These are phyloP conservation scores for Coelogynopora nodosa DNA, from an alignment of 2,888 invertebrate species.

Conservation along the genomic window DNA sequence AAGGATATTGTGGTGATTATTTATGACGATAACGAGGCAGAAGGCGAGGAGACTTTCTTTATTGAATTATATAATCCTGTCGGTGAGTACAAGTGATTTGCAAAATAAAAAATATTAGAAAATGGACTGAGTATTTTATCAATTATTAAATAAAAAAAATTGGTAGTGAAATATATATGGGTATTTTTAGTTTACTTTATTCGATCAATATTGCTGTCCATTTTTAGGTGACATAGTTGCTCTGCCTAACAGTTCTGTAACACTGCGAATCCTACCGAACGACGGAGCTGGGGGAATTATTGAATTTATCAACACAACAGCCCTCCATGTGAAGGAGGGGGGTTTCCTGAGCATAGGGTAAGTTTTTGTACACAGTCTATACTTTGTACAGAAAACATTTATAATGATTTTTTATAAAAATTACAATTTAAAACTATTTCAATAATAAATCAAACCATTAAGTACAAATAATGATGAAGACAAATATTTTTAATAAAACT, in stretches of 20 bases:
- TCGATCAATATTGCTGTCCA: not conserved
- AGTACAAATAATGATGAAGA: too few relatives aligned
- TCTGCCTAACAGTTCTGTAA: not conserved
- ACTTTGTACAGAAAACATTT: not conserved
- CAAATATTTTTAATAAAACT: too few relatives aligned
- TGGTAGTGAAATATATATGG: not conserved
- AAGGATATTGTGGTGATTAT: conserved; percentile 51
- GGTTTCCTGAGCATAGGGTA: not conserved
- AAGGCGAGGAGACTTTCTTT: conserved; percentile 55
- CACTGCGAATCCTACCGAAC: not conserved
- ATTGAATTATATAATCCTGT: conserved; percentile 55
- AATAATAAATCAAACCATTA: not conserved
- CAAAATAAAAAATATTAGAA: not conserved
- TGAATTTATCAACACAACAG: not conserved
- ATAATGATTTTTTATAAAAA: not conserved
- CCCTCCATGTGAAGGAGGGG: not conserved
- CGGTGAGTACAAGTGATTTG: conserved; percentile 54
- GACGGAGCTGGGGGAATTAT: not conserved
- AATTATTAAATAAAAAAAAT: not conserved
- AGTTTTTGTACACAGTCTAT: not conserved
- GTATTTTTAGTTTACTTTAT: not conserved
- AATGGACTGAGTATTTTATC: not conserved
- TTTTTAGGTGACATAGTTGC: not conserved
- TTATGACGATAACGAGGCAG: conserved; percentile 54
- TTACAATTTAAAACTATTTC: too few relatives aligned